A percentile compares a stretch with the other conserved stretches of the same genome.
Conservation (phyloP, 2,888 invertebrate genomes). For the Gymnocheta viridis region DNA sequence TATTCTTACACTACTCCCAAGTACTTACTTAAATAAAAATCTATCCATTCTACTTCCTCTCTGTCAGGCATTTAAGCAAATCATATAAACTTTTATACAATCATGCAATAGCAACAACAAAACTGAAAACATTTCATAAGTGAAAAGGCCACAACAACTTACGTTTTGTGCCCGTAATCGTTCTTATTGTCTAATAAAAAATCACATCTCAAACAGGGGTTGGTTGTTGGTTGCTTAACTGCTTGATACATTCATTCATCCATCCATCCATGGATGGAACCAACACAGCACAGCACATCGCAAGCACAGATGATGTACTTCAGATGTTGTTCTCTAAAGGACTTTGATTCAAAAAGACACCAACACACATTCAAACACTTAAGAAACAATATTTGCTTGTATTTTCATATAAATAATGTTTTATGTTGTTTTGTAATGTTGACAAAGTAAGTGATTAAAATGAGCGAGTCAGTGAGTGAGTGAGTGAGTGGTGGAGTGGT, state of each 20-base stretch:
- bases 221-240: constrained; percentile 25
- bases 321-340: constrained; percentile 58
- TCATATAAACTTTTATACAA: constrained; percentile 45
- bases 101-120: constrained; percentile 27
- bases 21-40: constrained; percentile 45
- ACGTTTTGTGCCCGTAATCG: constrained; percentile 53
- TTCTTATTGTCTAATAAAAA: constrained; percentile 42
- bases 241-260: constrained; percentile 20
- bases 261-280: too few relatives aligned
- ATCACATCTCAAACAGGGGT: constrained; percentile 52
- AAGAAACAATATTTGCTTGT: constrained; percentile 13
- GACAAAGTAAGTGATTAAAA: constrained; percentile 36
- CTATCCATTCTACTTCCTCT: constrained; percentile 12
- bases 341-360: constrained; percentile 29
- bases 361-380: constrained; percentile 26
- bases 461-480: neutral
- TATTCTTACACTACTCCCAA: constrained; percentile 28
- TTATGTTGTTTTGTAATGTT: constrained; percentile 33
- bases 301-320: constrained; percentile 41
- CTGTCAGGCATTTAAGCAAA: constrained; percentile 17
- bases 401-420: constrained; percentile 30
- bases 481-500: constrained; percentile 14
- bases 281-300: neutral
- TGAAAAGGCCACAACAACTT: constrained; percentile 69
- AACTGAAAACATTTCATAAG: constrained; percentile 60